phyloP scores from a whole-genome alignment of 2,888 invertebrate genomes.

The Caenorhabditis sulstoni region DNA sequence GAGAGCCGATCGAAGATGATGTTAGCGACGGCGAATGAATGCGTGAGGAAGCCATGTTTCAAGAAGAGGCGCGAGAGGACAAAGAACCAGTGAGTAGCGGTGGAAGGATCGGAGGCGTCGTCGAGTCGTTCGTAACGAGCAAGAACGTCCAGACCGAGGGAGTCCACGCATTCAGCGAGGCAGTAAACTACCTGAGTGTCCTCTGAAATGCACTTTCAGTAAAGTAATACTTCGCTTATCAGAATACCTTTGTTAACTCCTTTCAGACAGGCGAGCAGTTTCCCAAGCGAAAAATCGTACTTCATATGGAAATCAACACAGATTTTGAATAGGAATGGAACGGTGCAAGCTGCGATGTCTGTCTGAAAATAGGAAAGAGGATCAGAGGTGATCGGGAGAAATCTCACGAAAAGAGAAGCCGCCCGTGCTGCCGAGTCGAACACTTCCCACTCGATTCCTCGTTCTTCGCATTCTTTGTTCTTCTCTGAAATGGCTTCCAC shows the following conservation, averaged over 20 bases:
- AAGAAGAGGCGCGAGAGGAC: slow-evolving; percentile 26
- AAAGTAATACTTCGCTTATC: too few relatives aligned
- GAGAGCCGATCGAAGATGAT: slow-evolving; percentile 55
- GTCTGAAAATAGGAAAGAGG: not conserved
- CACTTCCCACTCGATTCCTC: not conserved
- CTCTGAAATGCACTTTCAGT: slow-evolving; percentile 5
- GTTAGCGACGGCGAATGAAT: slow-evolving; percentile 60
- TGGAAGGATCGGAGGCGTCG: not conserved
- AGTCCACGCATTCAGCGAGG: slow-evolving; percentile 42
- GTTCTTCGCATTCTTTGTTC: not conserved
- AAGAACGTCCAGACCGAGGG: slow-evolving; percentile 33
- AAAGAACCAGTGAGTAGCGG: slow-evolving; percentile 9
- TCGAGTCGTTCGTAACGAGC: slow-evolving; percentile 16
- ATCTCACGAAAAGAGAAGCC: not conserved
- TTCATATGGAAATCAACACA: slow-evolving; percentile 15
- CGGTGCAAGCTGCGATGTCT: slow-evolving; percentile 23
- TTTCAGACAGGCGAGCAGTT: slow-evolving; percentile 14
- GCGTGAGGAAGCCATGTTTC: slow-evolving; percentile 33
- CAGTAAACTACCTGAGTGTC: slow-evolving; percentile 10
- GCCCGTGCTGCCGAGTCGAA: slow-evolving; percentile 2
- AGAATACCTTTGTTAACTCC: slow-evolving; percentile 13
- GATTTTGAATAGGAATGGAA: slow-evolving; percentile 32
- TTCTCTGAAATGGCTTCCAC: not conserved
- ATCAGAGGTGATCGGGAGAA: too few relatives aligned
- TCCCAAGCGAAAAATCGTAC: slow-evolving; percentile 4